Percentiles rank a stretch among this genome's conserved stretches.
Evolutionary conservation across 2,113 vertebrate genomes (phyloP).

Genomic region (Pithys albifrons): DNA sequence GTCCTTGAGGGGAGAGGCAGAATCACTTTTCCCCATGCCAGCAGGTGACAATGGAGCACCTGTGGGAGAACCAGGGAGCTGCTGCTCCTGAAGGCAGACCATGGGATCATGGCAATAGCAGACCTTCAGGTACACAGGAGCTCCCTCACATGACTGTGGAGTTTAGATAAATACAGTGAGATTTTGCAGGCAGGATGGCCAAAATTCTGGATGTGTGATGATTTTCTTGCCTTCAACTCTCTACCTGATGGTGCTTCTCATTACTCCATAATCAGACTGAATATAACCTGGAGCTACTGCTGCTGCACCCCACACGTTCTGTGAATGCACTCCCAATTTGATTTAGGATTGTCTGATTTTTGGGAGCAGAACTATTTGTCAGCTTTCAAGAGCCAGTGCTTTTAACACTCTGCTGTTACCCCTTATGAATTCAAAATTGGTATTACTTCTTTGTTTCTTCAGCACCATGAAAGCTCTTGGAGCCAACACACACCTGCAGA

Average conservation of each 20-base stretch:
- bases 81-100: background rate
- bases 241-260: background rate
- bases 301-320: background rate
- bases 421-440: background rate
- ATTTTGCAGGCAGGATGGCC: background rate
- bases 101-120: background rate
- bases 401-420: background rate
- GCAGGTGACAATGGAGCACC: background rate
- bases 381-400: background rate
- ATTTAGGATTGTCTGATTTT: background rate
- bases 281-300: background rate
- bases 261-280: background rate
- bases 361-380: background rate
- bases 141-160: background rate
- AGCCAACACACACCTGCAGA: background rate
- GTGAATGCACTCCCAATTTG: background rate
- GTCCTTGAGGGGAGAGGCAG: background rate
- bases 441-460: background rate
- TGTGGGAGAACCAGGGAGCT: background rate
- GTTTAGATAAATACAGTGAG: background rate
- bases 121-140: background rate
- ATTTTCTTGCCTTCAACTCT: background rate
- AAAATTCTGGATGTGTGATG: background rate
- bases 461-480: background rate
- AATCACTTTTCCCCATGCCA: background rate